Evolutionary conservation across 2,888 invertebrate species (phyloP).

Genomic region (Hedychridium roseum): DNA sequence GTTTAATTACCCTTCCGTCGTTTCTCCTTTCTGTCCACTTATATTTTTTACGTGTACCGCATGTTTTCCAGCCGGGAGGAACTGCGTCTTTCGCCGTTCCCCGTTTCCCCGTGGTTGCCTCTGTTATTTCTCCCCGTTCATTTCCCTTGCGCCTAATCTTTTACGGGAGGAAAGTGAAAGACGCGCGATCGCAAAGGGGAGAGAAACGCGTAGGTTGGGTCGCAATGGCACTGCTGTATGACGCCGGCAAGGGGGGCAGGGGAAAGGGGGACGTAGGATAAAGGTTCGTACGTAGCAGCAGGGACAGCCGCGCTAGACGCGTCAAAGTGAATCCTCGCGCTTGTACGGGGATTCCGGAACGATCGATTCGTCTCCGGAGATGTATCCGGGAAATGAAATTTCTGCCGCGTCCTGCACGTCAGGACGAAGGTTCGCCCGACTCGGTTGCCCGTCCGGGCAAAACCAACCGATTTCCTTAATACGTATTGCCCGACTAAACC

Average conservation of each 20-base stretch:
- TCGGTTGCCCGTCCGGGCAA: too few species aligned
- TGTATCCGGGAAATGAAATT: slow-evolving; percentile 35
- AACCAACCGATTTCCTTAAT: too few species aligned
- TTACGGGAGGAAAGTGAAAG: slow-evolving; percentile 12
- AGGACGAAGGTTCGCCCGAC: too few species aligned
- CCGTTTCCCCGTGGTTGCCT: not conserved
- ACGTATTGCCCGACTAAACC: too few species aligned
- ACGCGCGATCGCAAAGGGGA: slow-evolving; percentile 9
- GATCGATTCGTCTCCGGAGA: slow-evolving; percentile 36
- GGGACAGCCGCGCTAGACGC: slow-evolving; percentile 10
- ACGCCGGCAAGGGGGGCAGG: slow-evolving; percentile 1
- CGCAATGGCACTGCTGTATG: too few species aligned
- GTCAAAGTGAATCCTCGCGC: slow-evolving; percentile 28
- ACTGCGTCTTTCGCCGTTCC: not conserved
- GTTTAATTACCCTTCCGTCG: too few species aligned
- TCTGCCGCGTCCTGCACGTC: slow-evolving; percentile 20
- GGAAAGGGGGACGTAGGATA: slow-evolving; percentile 17
- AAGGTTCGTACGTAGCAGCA: slow-evolving; percentile 12
- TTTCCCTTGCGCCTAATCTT: not conserved
- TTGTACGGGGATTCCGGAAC: slow-evolving; percentile 21
- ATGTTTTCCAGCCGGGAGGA: too few species aligned
- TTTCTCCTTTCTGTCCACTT: too few species aligned
- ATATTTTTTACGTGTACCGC: too few species aligned
- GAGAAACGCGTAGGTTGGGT: too few species aligned
- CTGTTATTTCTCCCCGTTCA: not conserved